Percentiles rank a stretch among this genome's conserved stretches.
phyloP scores from a whole-genome alignment of 2,113 vertebrate species.

The Bos indicus region DNA sequence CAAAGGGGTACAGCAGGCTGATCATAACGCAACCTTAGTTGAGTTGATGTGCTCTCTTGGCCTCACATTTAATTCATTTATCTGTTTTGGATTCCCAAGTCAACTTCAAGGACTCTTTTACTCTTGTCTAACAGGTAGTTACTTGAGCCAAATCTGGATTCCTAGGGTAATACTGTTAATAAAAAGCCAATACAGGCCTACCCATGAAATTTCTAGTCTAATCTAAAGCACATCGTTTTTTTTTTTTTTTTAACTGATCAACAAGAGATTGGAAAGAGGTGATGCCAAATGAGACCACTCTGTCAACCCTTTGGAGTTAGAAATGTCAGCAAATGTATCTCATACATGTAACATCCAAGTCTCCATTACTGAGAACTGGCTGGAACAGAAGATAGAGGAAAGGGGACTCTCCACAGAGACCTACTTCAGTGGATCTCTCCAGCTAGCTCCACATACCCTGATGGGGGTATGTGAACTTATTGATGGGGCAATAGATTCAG shows the following conservation, averaged over 20 bases:
- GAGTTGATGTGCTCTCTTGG: background rate
- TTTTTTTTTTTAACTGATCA: background rate
- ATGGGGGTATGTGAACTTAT: background rate
- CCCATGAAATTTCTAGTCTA: background rate
- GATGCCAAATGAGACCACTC: background rate
- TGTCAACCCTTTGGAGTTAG: background rate
- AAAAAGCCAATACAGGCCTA: background rate
- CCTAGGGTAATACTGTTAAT: background rate
- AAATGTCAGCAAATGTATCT: background rate
- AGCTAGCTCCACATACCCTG: background rate
- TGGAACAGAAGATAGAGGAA: background rate
- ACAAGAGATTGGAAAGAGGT: accelerated
- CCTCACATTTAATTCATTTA: background rate
- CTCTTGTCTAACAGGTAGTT: background rate
- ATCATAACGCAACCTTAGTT: background rate
- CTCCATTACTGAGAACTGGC: background rate
- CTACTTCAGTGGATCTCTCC: background rate
- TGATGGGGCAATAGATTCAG: background rate
- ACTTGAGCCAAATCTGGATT: background rate
- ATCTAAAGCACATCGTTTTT: background rate
- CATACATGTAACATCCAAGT: background rate
- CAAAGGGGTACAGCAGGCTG: background rate
- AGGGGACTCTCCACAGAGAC: background rate
- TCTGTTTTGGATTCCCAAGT: background rate
- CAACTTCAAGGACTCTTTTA: background rate